These are phyloP conservation scores for Ceratina japonica DNA, from an alignment of 1,140 invertebrate species.

Conservation along the genomic window DNA sequence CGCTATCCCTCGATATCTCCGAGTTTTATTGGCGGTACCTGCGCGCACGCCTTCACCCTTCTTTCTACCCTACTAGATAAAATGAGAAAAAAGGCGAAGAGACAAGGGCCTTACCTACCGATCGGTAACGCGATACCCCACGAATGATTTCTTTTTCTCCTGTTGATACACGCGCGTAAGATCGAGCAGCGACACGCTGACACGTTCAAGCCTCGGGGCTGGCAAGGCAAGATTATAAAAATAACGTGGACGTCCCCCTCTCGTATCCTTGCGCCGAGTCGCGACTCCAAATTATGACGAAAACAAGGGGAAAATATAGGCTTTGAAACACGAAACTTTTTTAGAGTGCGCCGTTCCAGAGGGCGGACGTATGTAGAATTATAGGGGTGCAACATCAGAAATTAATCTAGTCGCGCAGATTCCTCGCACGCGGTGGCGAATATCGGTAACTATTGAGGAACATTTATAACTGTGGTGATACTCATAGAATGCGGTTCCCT, in stretches of 20 bases:
- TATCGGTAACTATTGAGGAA: too few relatives aligned
- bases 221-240: conserved; percentile 61
- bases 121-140: conserved; percentile 74
- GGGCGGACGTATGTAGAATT: background rate
- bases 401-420: background rate
- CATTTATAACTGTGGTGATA: background rate
- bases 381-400: background rate
- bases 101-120: conserved; percentile 66
- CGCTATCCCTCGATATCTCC: conserved; percentile 35
- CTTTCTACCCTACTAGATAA: conserved; percentile 5
- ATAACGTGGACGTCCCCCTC: conserved; percentile 51
- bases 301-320: conserved; percentile 42
- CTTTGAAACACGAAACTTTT: conserved; percentile 47
- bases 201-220: conserved; percentile 15
- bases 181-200: conserved; percentile 47
- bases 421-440: background rate
- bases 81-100: conserved; percentile 39
- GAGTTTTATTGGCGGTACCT: conserved; percentile 71
- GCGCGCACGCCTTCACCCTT: conserved; percentile 17
- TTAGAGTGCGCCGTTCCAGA: conserved; percentile 8
- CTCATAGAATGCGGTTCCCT: too few relatives aligned
- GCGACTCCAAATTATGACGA: conserved; percentile 50
- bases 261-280: conserved; percentile 17
- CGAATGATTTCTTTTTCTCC: conserved; percentile 51
- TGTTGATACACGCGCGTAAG: conserved; percentile 50